These are phyloP conservation scores for Argopecten irradians DNA, from an alignment of 1,140 invertebrate genomes.

Conservation along the genomic window DNA sequence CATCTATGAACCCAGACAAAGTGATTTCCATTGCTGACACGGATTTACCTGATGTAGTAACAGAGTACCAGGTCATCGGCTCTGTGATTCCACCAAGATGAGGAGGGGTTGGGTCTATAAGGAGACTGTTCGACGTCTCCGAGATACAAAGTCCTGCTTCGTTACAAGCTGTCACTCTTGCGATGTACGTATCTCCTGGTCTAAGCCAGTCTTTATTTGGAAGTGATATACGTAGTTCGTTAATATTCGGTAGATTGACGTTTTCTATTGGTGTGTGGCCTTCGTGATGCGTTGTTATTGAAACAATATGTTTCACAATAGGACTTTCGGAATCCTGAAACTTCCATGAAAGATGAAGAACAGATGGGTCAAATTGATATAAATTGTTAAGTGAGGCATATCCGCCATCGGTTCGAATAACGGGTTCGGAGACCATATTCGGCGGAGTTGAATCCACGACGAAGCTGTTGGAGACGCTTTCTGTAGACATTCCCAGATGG, in stretches of 20 bases:
- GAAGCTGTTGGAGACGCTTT: slow-evolving; percentile 51
- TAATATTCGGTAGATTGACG: slow-evolving; percentile 34
- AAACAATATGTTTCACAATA: slow-evolving; percentile 49
- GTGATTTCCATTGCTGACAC: slow-evolving; percentile 36
- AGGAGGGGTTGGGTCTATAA: slow-evolving; percentile 61
- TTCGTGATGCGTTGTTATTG: slow-evolving; percentile 53
- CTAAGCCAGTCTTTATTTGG: slow-evolving; percentile 41
- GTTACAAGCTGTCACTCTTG: slow-evolving; percentile 60
- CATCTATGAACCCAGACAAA: slow-evolving; percentile 59
- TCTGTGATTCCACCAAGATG: slow-evolving; percentile 55
- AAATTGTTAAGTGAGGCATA: not conserved
- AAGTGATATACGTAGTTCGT: slow-evolving; percentile 29
- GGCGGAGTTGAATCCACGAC: slow-evolving; percentile 53
- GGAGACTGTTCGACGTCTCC: slow-evolving; percentile 34
- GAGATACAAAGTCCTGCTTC: slow-evolving; percentile 57
- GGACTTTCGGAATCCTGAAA: slow-evolving; percentile 62
- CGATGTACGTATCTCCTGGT: slow-evolving; percentile 56
- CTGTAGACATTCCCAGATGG: slow-evolving; percentile 46
- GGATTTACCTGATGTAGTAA: not conserved
- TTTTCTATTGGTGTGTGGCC: slow-evolving; percentile 45
- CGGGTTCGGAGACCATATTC: not conserved
- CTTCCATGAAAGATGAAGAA: slow-evolving; percentile 55
- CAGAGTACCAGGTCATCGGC: slow-evolving; percentile 48
- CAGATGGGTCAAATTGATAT: slow-evolving; percentile 56
- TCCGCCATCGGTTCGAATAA: not conserved